Evolutionary conservation across 2,888 invertebrate species (phyloP).

Genomic region (Chouioia cunea): DNA sequence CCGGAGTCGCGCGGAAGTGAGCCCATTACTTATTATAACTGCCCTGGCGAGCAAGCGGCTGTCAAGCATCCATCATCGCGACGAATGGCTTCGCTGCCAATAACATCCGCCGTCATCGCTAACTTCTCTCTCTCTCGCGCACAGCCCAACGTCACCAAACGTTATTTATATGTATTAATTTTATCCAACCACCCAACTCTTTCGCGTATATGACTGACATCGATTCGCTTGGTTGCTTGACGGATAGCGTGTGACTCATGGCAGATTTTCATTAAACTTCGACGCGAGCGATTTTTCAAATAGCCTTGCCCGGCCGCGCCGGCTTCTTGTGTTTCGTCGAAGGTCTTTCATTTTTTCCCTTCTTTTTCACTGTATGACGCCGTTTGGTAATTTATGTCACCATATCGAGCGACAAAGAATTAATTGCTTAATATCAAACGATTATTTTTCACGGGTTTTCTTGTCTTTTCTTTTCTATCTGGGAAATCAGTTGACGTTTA

Average conservation of each 20-base stretch:
- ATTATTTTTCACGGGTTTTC: conserved; percentile 23
- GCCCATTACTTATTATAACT: conserved; percentile 69
- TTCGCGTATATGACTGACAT: conserved; percentile 67
- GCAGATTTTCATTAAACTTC: conserved; percentile 13
- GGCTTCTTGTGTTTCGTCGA: too few species aligned
- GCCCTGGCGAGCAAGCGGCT: conserved; percentile 63
- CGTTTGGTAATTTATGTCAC: conserved; percentile 35
- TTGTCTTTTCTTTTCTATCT: conserved; percentile 2
- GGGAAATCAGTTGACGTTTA: conserved; percentile 21
- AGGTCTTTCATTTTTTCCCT: too few species aligned
- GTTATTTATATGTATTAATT: not conserved
- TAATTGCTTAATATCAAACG: conserved; percentile 36
- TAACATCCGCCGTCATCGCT: conserved; percentile 57
- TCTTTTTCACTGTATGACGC: too few species aligned
- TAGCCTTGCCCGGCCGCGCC: conserved; percentile 8
- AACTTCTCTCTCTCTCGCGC: conserved; percentile 21
- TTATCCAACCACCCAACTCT: conserved; percentile 59
- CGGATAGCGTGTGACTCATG: not conserved
- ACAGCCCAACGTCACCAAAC: not conserved
- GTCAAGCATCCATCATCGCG: conserved; percentile 68
- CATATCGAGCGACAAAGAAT: conserved; percentile 25
- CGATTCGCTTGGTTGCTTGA: conserved; percentile 58
- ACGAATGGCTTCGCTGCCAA: conserved; percentile 68
- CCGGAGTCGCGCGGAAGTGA: conserved; percentile 64
- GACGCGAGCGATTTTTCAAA: conserved; percentile 18